Base-by-base conservation (phyloP, 2,888 invertebrate species). In the Drosophila sordidula region DNA sequence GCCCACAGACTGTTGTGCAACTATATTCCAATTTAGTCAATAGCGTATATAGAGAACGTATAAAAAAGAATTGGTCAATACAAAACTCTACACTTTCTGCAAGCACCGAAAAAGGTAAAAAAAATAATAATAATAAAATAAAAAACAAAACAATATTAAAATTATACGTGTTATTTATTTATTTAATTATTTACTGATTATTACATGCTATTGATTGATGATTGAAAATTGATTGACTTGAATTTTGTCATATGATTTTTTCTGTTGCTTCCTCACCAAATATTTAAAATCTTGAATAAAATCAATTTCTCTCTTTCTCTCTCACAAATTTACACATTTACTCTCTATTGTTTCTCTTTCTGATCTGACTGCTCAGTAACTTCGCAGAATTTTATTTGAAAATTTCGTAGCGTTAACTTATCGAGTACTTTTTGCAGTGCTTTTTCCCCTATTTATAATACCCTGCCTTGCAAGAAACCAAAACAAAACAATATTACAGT, bases 71-170 rank as follows among this genome's bases (percentile, higher is more conserved):
- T 81, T 89, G 87, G 87, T 81, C 89, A 87, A 90, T 80, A 72
- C 62, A 79, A 88, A 89, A 87, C 80, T 87, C 87, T 81, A 90
- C 90, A 91, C 84, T 90, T 87, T 90, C 90, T 88, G 90, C 87
- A 89, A 89, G 90, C 91, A 91, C 89, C 90, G 85, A 89, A 87
- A 82, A 90, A 90, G 91, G 90, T 91, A 89, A 90, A 36, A 22
- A 38, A 62, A n/a, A n/a, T n/a, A n/a, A n/a, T n/a, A n/a, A 18
- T 18, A 18, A 18, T 29, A 51, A 44, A 64, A 36, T 14, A 45
- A 46, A 38, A 22, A 42, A 42, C 22, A 45, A 50, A 42, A 18
- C 38, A 34, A 41, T 45, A 22, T 46, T 4, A 26, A 34, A 50
- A 49, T n/a, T n/a, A 54, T 67, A 50, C 42, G 25, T 51, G 14